Conservation (phyloP, 1,140 invertebrate species). For the Metopolophium dirhodum region DNA sequence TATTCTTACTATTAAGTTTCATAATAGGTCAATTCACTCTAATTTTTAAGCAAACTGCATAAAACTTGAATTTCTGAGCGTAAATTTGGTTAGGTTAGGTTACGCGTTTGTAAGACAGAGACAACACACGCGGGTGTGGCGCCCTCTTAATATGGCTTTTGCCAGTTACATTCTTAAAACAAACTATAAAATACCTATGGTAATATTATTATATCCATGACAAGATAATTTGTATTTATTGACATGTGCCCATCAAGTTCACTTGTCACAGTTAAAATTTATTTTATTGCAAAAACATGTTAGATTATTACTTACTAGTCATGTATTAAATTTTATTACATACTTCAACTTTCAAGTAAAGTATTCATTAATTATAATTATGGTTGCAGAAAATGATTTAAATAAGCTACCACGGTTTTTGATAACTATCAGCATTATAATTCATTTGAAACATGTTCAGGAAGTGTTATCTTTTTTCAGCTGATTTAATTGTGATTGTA, state of each 20-base stretch:
- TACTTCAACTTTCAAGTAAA: background rate
- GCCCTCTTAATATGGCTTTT: background rate
- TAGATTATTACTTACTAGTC: background rate
- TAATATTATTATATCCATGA: background rate
- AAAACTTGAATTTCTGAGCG: too few species aligned
- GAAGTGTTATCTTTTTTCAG: slow-evolving; percentile 4
- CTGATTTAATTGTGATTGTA: slow-evolving; percentile 38
- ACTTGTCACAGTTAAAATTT: background rate
- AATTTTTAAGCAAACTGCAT: too few species aligned
- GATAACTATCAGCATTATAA: background rate
- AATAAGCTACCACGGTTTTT: background rate
- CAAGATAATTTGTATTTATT: background rate
- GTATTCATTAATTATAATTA: background rate
- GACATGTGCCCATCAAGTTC: background rate
- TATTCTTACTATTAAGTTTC: too few species aligned
- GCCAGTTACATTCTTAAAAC: background rate
- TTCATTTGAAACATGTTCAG: background rate
- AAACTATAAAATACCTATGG: background rate
- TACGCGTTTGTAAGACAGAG: too few species aligned
- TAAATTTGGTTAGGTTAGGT: too few species aligned
- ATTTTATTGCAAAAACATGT: background rate
- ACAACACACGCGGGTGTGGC: too few species aligned
- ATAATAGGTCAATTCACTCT: too few species aligned
- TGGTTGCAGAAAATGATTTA: background rate
- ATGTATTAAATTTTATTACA: background rate